Evolutionary conservation across 2,797 vertebrate species (phyloP), one percentile per base, ranked within the genome.

Genomic region (Carduelis carduelis): DNA sequence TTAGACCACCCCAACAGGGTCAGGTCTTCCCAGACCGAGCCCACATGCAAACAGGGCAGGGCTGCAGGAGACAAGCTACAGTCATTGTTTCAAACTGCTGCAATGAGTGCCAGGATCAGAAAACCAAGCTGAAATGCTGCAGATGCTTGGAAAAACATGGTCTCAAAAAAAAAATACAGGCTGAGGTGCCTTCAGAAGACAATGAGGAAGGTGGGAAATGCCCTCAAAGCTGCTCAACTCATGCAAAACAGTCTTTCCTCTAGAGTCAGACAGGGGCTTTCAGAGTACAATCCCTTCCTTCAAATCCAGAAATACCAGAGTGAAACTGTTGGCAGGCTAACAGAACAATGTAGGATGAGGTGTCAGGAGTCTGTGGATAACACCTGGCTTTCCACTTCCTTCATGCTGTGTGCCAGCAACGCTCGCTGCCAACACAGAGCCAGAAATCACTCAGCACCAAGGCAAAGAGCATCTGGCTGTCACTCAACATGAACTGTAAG

Each of bases 361-460:
- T 55, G 87, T 95, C 79, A 85, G 78, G 76, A 78, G 93, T 11
- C 66, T 70, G 84, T 87, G 95, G 79, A 71, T 78, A 92, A 92
- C 93, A 96, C 95, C 93, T 96, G 95, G 93, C 89, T 87, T 90
- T 92, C 76, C 79, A 92, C 84, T 93, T 94, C 93, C 92, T 83
- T 72, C 79, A 83, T 65, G 15, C 11, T 56, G 46, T 15, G 44
- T 14, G 71, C 68, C 37, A 3, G 78, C 68, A 85, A 6, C 0
- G 1, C 83, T 83, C 1, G 0, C 64, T 83, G 75, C 80, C 90
- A 93, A 5, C 69, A 55, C 19, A 0, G 47, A 79, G 93, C 84
- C 87, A 95, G 95, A 59, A 90, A 93, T 91, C 90, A 50, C 41
- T 90, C 91, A 22, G 74, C 70, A 24, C 35, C 0, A 0, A 85